A percentile compares a stretch with the other conserved stretches of the same genome.
Conservation (phyloP, 2,888 invertebrate genomes). For the Oasisia sp. region DNA sequence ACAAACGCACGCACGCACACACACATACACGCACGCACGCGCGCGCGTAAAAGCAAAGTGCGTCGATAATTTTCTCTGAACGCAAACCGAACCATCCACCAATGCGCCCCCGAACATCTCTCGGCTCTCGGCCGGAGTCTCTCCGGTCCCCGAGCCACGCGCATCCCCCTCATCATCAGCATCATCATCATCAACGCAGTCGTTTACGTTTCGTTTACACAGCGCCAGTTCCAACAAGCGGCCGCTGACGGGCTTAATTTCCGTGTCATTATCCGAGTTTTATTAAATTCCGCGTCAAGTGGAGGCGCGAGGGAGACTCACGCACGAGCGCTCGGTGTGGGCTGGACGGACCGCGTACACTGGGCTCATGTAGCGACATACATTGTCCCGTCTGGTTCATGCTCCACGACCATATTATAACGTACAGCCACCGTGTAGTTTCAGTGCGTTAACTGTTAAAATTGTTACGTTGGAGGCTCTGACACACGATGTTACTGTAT, state of each 20-base stretch:
- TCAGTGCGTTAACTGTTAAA: no score
- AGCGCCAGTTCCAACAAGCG: neutral
- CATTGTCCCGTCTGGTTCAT: no score
- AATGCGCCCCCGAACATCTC: neutral
- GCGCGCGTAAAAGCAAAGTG: no score
- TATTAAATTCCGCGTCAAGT: neutral
- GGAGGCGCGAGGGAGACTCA: neutral
- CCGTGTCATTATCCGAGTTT: neutral
- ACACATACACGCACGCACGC: no score
- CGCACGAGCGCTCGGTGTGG: neutral
- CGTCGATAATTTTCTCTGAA: neutral
- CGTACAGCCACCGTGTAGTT: no score
- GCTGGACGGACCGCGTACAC: neutral
- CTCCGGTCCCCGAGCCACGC: neutral
- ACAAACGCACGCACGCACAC: no score
- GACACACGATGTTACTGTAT: no score
- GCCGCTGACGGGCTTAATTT: conserved; percentile 13
- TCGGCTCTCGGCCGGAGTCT: neutral
- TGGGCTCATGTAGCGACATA: no score
- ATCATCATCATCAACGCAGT: neutral
- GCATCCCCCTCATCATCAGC: neutral
- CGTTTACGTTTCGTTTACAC: neutral
- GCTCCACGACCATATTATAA: no score
- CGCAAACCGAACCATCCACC: neutral
- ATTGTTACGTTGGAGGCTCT: no score